These are phyloP conservation scores for Ondatra zibethicus DNA, from an alignment of 2,113 vertebrate species.

Conservation along the genomic window DNA sequence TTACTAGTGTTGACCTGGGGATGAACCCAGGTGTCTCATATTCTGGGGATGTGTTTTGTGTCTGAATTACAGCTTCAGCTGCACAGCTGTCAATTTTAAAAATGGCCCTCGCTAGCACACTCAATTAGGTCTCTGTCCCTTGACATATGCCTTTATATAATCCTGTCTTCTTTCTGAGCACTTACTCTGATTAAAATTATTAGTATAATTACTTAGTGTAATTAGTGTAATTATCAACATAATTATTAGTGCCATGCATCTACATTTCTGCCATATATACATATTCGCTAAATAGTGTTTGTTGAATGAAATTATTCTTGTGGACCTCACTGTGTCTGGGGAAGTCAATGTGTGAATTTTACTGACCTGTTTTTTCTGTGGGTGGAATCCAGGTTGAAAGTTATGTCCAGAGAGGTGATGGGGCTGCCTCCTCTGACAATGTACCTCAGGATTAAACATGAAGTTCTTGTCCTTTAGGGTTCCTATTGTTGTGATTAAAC, in stretches of 20 bases:
- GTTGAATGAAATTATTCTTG: not conserved
- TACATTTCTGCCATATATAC: not conserved
- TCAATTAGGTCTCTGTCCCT: not conserved
- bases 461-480: not conserved
- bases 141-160: not conserved
- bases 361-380: not conserved
- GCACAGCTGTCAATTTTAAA: not conserved
- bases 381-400: not conserved
- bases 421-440: not conserved
- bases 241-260: not conserved
- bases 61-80: not conserved
- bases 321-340: not conserved
- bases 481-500: not conserved
- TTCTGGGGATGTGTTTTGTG: not conserved
- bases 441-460: not conserved
- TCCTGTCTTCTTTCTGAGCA: not conserved
- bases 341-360: not conserved
- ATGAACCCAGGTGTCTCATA: not conserved
- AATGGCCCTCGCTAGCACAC: not conserved
- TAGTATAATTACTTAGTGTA: conserved; percentile 12
- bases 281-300: not conserved
- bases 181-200: conserved; percentile 21
- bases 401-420: not conserved
- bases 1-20: not conserved
- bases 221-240: conserved; percentile 23